Evolutionary conservation across 2,797 vertebrate genomes (phyloP).

Genomic region (Thalassophryne amazonica): DNA sequence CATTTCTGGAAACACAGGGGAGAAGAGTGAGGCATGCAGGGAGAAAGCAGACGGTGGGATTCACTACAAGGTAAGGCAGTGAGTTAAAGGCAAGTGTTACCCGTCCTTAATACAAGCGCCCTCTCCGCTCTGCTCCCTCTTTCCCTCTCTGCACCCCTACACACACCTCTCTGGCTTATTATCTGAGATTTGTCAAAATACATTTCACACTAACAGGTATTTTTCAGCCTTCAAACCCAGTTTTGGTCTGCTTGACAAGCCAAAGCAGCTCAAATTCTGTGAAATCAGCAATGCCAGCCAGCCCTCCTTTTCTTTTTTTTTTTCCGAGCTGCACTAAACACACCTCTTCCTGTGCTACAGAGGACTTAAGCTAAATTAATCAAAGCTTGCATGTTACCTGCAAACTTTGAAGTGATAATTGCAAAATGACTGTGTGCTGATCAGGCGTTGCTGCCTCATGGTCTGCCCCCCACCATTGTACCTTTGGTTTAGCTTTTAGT

Average conservation of each 20-base stretch:
- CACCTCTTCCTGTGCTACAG: slow-evolving; percentile 73
- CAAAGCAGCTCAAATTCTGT: slow-evolving; percentile 82
- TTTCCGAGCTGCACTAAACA: slow-evolving; percentile 65
- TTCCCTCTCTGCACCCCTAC: slow-evolving; percentile 35
- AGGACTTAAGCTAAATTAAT: slow-evolving; percentile 84
- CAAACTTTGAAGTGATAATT: slow-evolving; percentile 81
- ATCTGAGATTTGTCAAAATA: slow-evolving; percentile 86
- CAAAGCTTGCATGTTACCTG: slow-evolving; percentile 78
- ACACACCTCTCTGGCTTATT: slow-evolving; percentile 62
- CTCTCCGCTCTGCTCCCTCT: slow-evolving; percentile 20
- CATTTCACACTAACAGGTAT: slow-evolving; percentile 84
- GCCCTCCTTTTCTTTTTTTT: slow-evolving; percentile 54
- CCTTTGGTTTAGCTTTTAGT: slow-evolving; percentile 51
- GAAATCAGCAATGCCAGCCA: slow-evolving; percentile 81
- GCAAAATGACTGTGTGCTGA: slow-evolving; percentile 74
- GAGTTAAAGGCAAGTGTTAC: slow-evolving; percentile 46
- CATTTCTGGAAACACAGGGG: slow-evolving; percentile 33
- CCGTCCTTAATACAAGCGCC: slow-evolving; percentile 41
- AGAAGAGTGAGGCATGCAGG: slow-evolving; percentile 19
- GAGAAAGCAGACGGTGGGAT: slow-evolving; percentile 69
- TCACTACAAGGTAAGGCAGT: slow-evolving; percentile 78
- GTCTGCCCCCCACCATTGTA: slow-evolving; percentile 44
- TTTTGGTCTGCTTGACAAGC: slow-evolving; percentile 81
- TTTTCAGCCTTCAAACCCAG: slow-evolving; percentile 82
- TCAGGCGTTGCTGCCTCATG: slow-evolving; percentile 61